These are phyloP conservation scores for Gryllus bimaculatus DNA, from an alignment of 1,140 invertebrate genomes.

Conservation along the genomic window DNA sequence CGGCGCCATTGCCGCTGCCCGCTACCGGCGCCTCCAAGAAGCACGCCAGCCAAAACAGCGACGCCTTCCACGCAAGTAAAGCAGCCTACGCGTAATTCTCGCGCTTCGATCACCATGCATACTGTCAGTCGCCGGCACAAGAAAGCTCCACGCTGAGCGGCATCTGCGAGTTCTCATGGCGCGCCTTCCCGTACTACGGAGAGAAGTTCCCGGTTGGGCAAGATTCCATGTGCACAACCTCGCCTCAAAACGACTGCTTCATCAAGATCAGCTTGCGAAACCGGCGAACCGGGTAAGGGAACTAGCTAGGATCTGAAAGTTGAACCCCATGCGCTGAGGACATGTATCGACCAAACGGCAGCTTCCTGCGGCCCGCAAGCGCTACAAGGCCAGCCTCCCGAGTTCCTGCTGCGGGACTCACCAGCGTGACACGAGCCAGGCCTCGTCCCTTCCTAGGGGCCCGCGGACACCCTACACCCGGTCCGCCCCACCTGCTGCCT, in stretches of 20 bases:
- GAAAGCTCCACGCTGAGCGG: slow-evolving; percentile 91
- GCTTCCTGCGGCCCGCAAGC: slow-evolving; percentile 84
- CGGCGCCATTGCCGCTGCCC: neutral
- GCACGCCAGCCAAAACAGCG: slow-evolving; percentile 19
- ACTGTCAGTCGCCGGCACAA: slow-evolving; percentile 92
- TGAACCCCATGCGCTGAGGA: slow-evolving; percentile 94
- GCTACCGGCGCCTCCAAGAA: slow-evolving; percentile 23
- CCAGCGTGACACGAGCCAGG: slow-evolving; percentile 32
- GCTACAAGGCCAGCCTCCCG: slow-evolving; percentile 80
- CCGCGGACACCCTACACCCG: slow-evolving; percentile 30
- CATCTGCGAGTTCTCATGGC: slow-evolving; percentile 99
- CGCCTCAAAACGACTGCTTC: slow-evolving; percentile 96
- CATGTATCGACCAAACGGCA: slow-evolving; percentile 99
- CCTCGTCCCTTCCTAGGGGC: slow-evolving; percentile 37
- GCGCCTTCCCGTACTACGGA: slow-evolving; percentile 91
- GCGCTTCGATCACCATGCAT: slow-evolving; percentile 96
- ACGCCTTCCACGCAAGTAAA: slow-evolving; percentile 50
- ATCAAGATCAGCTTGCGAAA: slow-evolving; percentile 96
- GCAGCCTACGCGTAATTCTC: slow-evolving; percentile 96
- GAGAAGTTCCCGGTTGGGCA: slow-evolving; percentile 95
- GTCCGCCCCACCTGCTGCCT: slow-evolving; percentile 27
- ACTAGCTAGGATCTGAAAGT: slow-evolving; percentile 98
- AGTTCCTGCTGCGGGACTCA: slow-evolving; percentile 38
- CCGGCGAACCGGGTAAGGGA: slow-evolving; percentile 98
- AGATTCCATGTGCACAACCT: slow-evolving; percentile 95